Conservation (phyloP, 2,888 invertebrate species). For the Amorpha juglandis region DNA sequence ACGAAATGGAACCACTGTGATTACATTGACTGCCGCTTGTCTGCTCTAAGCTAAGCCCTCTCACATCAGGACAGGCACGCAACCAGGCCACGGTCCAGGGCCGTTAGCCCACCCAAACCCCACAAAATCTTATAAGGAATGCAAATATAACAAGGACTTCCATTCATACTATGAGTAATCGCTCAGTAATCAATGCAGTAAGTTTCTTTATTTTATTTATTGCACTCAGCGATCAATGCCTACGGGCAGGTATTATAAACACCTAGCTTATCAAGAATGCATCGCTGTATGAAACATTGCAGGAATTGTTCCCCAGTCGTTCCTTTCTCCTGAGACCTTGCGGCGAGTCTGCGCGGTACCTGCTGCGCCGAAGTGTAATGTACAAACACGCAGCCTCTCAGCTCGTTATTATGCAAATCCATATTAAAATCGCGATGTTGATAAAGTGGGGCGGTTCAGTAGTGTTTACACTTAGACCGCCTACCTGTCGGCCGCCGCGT, state of each 20-base stretch:
- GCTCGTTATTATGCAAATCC: constrained; percentile 42
- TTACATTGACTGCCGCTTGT: constrained; percentile 28
- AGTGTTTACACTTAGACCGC: constrained; percentile 48
- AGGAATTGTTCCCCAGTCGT: constrained; percentile 6
- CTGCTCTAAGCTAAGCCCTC: constrained; percentile 26
- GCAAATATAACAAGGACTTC: constrained; percentile 14
- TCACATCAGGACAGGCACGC: constrained; percentile 26
- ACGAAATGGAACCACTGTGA: constrained; percentile 31
- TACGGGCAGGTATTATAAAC: not conserved
- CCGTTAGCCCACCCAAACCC: constrained; percentile 17
- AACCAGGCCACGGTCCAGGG: constrained; percentile 23
- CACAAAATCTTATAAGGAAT: constrained; percentile 11
- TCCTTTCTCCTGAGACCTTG: constrained; percentile 22
- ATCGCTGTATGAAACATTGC: not conserved
- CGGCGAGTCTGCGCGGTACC: constrained; percentile 5
- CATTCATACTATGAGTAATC: not conserved
- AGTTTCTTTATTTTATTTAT: not conserved
- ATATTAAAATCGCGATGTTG: constrained; percentile 43
- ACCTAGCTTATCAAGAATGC: not conserved
- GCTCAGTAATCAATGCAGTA: not conserved
- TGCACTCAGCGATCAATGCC: not conserved
- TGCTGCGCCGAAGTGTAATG: constrained; percentile 15
- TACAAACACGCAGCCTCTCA: constrained; percentile 15
- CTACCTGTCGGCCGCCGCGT: constrained; percentile 45
- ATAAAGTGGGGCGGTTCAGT: constrained; percentile 48